phyloP scores from a whole-genome alignment of 2,797 vertebrate species.

The Acrocephalus scirpaceus region DNA sequence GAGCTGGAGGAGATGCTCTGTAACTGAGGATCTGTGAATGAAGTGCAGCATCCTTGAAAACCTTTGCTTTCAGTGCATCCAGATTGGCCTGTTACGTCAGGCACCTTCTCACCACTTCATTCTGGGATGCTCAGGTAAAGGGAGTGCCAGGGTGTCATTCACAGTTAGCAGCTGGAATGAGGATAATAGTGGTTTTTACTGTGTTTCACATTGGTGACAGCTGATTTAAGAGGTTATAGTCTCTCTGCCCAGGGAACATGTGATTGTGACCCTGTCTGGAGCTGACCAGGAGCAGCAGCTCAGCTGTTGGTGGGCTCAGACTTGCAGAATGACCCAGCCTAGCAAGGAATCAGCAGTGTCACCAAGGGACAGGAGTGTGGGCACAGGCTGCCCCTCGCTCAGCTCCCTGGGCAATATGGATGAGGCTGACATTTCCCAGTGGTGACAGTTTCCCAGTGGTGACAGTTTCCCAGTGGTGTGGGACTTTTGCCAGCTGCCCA shows the following conservation, averaged over 20 bases:
- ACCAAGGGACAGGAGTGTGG: not conserved
- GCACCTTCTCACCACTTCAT: not conserved
- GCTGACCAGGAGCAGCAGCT: not conserved
- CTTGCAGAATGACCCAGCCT: not conserved
- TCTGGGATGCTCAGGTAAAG: not conserved
- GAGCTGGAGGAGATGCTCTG: not conserved
- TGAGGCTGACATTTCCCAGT: not conserved
- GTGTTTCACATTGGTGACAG: not conserved
- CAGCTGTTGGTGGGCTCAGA: not conserved
- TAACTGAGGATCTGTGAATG: not conserved
- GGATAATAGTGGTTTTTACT: not conserved
- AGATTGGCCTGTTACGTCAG: not conserved
- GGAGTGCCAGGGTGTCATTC: not conserved
- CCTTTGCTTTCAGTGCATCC: not conserved
- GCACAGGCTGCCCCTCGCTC: not conserved
- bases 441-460: not conserved
- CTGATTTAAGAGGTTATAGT: not conserved
- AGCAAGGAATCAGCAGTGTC: not conserved
- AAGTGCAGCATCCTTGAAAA: not conserved
- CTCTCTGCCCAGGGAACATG: fast-evolving
- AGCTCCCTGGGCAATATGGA: not conserved
- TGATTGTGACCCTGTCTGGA: not conserved
- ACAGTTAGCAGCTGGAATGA: not conserved
- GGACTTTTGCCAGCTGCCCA: conserved; percentile 1
- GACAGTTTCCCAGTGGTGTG: not conserved